Percentiles rank a stretch among this genome's conserved stretches.
phyloP scores from a whole-genome alignment of 2,113 vertebrate species.

The Bungarus multicinctus region DNA sequence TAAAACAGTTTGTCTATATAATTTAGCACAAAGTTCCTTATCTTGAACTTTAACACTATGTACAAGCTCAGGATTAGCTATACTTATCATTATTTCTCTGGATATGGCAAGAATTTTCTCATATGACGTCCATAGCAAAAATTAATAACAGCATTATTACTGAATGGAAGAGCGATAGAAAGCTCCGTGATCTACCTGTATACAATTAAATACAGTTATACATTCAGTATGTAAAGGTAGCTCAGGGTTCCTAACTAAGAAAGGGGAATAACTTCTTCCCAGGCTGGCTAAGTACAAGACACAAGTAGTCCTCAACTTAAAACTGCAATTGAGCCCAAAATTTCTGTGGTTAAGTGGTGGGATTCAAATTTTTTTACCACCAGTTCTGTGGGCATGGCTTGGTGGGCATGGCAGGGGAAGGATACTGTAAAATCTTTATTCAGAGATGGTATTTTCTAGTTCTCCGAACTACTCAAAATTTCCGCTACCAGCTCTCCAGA shows the following conservation, averaged over 20 bases:
- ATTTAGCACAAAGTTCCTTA: slow-evolving; percentile 45
- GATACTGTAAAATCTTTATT: too few species aligned
- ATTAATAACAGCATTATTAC: not conserved
- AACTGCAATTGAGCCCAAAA: too few species aligned
- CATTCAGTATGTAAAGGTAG: not conserved
- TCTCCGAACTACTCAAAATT: too few species aligned
- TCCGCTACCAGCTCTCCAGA: too few species aligned
- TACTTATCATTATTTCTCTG: slow-evolving; percentile 22
- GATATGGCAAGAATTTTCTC: not conserved
- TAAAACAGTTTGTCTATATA: slow-evolving; percentile 47
- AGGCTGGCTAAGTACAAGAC: not conserved
- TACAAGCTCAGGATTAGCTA: slow-evolving; percentile 49
- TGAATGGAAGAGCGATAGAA: not conserved
- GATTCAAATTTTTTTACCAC: too few species aligned
- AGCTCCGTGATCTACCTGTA: not conserved
- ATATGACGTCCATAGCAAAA: not conserved
- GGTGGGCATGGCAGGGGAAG: too few species aligned
- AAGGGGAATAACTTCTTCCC: not conserved
- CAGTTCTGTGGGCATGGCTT: too few species aligned
- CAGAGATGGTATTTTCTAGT: too few species aligned
- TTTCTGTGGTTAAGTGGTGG: too few species aligned
- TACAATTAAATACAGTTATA: not conserved
- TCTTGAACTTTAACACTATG: slow-evolving; percentile 58
- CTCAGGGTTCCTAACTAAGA: not conserved
- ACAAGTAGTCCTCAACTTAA: too few species aligned